Evolutionary conservation across 2,113 vertebrate species (phyloP), one percentile per base, ranked within the genome.

Genomic region (Scalopus aquaticus): DNA sequence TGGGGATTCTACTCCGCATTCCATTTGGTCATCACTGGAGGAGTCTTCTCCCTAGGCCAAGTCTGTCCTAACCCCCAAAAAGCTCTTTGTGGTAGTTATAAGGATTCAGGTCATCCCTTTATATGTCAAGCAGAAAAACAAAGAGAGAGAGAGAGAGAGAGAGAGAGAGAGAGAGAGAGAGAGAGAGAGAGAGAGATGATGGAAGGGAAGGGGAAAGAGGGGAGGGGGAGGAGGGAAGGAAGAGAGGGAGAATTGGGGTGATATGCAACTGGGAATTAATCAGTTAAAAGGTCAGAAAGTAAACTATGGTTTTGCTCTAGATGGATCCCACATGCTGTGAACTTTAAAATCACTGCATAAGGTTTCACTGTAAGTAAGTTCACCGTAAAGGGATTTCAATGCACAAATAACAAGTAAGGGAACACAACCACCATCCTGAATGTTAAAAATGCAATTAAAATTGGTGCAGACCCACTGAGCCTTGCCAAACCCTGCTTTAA

Each of bases 371-470:
- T 58, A 79, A 96, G 90, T 80, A 94, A 96, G 81, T 96, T 96
- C 65, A 73, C 88, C 87, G 95, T 96, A 95, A 97, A 97, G 95
- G 78, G 93, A 96, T 86, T 97, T 97, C 91, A 77, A 78, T 87
- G 62, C 82, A 73, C 90, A 90, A 92, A 94, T 95, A 92, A 95
- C 0, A 4, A 91, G 80, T 88, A 83, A 49, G 88, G 82, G 88
- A 97, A 97, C 11, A 46, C 88, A 96, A 69, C 95, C 93, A 89
- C 74, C 92, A 96, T 79, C 83, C 95, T 92, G 90, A 96, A 97
- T 94, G 96, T 97, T 91, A 67, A 94, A 97, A 96, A 97, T 82
- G 94, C 95, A 97, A 96, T 97, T 97, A 97, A 96, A 97, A 95
- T 96, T 85, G 93, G 97, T 96, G 88, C 97, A 97, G 90, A 93